phyloP scores from a whole-genome alignment of 2,888 invertebrate genomes.

The Sphinx pinastri region DNA sequence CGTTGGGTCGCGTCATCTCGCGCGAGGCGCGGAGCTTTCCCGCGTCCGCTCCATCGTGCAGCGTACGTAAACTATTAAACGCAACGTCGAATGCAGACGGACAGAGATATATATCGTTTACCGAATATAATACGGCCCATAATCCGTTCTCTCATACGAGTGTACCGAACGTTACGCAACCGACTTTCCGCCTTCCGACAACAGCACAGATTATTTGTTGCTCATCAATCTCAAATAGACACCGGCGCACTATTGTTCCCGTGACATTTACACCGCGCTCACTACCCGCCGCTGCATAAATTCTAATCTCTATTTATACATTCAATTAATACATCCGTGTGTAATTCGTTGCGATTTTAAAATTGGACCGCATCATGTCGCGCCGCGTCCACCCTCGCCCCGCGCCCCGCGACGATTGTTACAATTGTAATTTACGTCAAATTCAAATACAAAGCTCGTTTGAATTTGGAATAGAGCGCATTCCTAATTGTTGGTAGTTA shows the following conservation, averaged over 20 bases:
- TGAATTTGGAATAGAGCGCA: slow-evolving; percentile 75
- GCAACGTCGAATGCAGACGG: slow-evolving; percentile 68
- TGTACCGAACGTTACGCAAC: slow-evolving; percentile 65
- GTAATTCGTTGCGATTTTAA: slow-evolving; percentile 44
- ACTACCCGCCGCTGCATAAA: slow-evolving; percentile 72
- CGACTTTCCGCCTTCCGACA: slow-evolving; percentile 69
- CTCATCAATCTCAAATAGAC: slow-evolving; percentile 81
- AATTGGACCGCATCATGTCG: slow-evolving; percentile 18
- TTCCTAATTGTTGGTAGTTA: slow-evolving; percentile 75
- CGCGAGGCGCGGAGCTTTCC: slow-evolving; percentile 60
- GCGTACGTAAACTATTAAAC: slow-evolving; percentile 74
- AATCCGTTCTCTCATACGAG: slow-evolving; percentile 70
- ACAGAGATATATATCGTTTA: slow-evolving; percentile 78
- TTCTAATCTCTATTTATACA: slow-evolving; percentile 65
- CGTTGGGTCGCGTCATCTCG: slow-evolving; percentile 45
- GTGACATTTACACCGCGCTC: slow-evolving; percentile 80
- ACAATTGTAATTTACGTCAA: slow-evolving; percentile 64
- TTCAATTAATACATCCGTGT: slow-evolving; percentile 60
- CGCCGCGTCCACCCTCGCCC: slow-evolving; percentile 23
- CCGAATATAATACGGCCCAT: slow-evolving; percentile 76
- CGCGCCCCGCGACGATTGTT: slow-evolving; percentile 36
- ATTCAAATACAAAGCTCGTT: slow-evolving; percentile 63
- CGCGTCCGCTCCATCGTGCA: slow-evolving; percentile 54
- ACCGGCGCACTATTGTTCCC: slow-evolving; percentile 76
- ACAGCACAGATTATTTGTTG: slow-evolving; percentile 72